These are phyloP conservation scores for Drosophila conformis DNA, from an alignment of 2,888 invertebrate species.

Conservation along the genomic window DNA sequence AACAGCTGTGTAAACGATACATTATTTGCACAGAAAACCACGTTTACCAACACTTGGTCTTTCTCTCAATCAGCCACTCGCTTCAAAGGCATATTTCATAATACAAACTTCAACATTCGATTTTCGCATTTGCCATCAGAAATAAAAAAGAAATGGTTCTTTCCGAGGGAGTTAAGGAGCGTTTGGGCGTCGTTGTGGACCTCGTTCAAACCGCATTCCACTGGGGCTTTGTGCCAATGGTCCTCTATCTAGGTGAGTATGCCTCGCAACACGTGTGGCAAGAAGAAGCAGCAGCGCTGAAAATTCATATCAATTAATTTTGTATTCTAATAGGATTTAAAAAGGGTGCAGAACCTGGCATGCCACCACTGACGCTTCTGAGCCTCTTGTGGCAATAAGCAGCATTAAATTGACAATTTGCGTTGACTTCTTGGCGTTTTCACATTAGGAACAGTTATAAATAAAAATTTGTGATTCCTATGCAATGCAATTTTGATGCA, in stretches of 20 bases:
- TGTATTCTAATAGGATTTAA: slow-evolving; percentile 87
- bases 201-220: slow-evolving; percentile 88
- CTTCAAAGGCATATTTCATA: slow-evolving; percentile 45
- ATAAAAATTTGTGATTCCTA: slow-evolving; percentile 5
- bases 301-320: slow-evolving; percentile 19
- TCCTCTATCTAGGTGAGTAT: slow-evolving; percentile 88
- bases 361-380: slow-evolving; percentile 86
- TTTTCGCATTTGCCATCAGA: slow-evolving; percentile 21
- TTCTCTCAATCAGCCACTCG: slow-evolving; percentile 23
- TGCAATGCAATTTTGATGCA: not conserved
- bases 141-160: slow-evolving; percentile 75
- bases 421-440: slow-evolving; percentile 44
- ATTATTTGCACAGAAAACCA: not conserved
- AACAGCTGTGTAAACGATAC: slow-evolving; percentile 8
- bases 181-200: slow-evolving; percentile 87
- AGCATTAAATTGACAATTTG: slow-evolving; percentile 33
- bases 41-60: slow-evolving; percentile 50
- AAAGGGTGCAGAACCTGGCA: slow-evolving; percentile 89
- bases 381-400: slow-evolving; percentile 84
- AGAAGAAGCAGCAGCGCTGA: slow-evolving; percentile 19
- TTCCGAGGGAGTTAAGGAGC: slow-evolving; percentile 87
- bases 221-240: slow-evolving; percentile 89
- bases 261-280: slow-evolving; percentile 43
- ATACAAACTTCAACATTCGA: slow-evolving; percentile 25
- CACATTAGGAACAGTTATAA: slow-evolving; percentile 26